Conservation (phyloP, 2,888 invertebrate species). For the Dinocampus coccinellae region DNA sequence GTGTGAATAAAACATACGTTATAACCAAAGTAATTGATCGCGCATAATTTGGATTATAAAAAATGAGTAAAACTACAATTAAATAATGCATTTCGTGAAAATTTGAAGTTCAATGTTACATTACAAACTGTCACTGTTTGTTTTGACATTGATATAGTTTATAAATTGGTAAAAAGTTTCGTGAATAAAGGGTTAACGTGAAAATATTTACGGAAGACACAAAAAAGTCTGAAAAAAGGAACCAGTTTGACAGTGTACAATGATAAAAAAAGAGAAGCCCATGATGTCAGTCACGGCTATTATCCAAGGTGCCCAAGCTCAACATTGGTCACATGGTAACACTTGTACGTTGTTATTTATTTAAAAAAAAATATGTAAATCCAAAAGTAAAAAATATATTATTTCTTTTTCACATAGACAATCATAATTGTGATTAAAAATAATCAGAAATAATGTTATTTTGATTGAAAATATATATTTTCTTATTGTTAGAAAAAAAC, state of each 20-base stretch:
- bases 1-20: slow-evolving; percentile 32
- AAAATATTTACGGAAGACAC: slow-evolving; percentile 3
- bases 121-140: background rate
- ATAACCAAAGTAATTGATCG: slow-evolving; percentile 19
- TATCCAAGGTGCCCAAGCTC: slow-evolving; percentile 77
- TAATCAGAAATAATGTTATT: too few relatives aligned
- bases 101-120: background rate
- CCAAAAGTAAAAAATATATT: background rate
- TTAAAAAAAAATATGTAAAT: background rate
- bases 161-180: background rate
- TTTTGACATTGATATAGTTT: background rate
- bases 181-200: background rate
- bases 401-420: background rate
- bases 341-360: slow-evolving; percentile 63
- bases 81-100: background rate
- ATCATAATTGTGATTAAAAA: too few relatives aligned
- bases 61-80: background rate
- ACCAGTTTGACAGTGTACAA: slow-evolving; percentile 60
- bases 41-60: background rate
- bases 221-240: background rate
- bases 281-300: slow-evolving; percentile 89
- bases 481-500: too few relatives aligned
- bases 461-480: too few relatives aligned
- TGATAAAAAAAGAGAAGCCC: slow-evolving; percentile 90
- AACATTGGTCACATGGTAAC: slow-evolving; percentile 77